Conservation (phyloP, 1,140 invertebrate genomes). For the Halotydeus destructor region DNA sequence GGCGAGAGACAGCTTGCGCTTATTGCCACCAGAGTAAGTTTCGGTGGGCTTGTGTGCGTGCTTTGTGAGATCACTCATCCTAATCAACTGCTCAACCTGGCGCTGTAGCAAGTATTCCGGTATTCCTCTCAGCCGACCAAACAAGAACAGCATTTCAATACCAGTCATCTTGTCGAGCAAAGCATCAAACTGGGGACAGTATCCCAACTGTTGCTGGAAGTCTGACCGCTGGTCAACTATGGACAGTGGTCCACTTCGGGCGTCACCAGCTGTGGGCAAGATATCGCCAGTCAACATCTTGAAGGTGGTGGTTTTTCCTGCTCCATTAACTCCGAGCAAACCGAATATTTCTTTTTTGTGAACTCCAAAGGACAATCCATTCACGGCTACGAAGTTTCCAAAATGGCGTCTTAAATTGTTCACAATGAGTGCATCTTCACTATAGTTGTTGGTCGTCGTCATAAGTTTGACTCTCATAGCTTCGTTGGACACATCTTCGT, state of each 20-base stretch:
- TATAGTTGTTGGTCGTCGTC: too few relatives aligned
- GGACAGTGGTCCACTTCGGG: slow-evolving; percentile 26
- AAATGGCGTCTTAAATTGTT: slow-evolving; percentile 27
- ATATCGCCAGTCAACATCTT: slow-evolving; percentile 66
- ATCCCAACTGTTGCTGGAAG: slow-evolving; percentile 23
- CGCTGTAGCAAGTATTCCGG: too few relatives aligned
- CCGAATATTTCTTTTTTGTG: slow-evolving; percentile 23
- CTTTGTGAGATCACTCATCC: slow-evolving; percentile 16
- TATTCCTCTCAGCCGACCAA: not conserved
- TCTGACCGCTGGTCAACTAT: too few relatives aligned
- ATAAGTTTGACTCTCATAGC: too few relatives aligned
- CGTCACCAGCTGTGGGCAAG: slow-evolving; percentile 40
- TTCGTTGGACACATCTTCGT: too few relatives aligned
- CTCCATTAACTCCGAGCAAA: slow-evolving; percentile 28
- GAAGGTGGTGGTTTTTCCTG: slow-evolving; percentile 62
- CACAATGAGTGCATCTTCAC: too few relatives aligned
- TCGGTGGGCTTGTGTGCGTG: slow-evolving; percentile 18
- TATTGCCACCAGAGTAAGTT: slow-evolving; percentile 31
- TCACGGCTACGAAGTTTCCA: slow-evolving; percentile 16
- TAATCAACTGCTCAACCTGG: slow-evolving; percentile 19
- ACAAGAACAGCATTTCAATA: not conserved
- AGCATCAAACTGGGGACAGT: slow-evolving; percentile 20
- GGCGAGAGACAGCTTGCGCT: slow-evolving; percentile 33
- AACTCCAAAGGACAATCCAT: slow-evolving; percentile 16
- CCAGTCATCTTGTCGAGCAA: slow-evolving; percentile 27